Evolutionary conservation across 2,113 vertebrate species (phyloP).

Genomic region (Nibea coibor): DNA sequence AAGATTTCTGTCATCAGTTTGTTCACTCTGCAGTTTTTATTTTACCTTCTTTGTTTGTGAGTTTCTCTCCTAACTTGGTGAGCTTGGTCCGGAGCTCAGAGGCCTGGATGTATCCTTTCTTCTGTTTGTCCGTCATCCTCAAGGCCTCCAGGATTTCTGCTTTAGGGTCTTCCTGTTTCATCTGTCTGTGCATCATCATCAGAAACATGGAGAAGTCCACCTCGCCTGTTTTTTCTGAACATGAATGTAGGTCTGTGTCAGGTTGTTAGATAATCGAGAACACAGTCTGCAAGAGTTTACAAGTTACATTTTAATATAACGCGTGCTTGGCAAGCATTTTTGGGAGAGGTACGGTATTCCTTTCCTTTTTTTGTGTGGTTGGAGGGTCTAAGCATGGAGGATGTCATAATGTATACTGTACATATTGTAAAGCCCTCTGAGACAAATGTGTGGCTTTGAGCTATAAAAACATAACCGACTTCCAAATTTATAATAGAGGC

Average conservation of each 20-base stretch:
- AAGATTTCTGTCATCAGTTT: not conserved
- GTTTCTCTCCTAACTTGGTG: conserved; percentile 91
- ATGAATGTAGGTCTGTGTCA: not conserved
- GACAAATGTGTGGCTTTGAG: not conserved
- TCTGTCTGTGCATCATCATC: conserved; percentile 93
- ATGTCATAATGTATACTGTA: not conserved
- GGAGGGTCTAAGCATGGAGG: too few species aligned
- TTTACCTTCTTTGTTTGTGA: conserved; percentile 91
- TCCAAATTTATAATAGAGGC: not conserved
- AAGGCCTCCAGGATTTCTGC: conserved; percentile 91
- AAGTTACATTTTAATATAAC: not conserved
- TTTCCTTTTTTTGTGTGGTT: not conserved
- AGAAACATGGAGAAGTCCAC: conserved; percentile 98
- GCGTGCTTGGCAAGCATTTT: not conserved
- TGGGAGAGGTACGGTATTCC: too few species aligned
- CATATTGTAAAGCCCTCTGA: not conserved
- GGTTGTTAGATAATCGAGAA: not conserved
- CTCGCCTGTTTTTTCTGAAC: conserved; percentile 86
- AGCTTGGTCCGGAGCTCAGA: conserved; percentile 92
- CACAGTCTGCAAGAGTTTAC: not conserved
- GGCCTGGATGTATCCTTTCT: conserved; percentile 86
- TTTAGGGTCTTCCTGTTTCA: conserved; percentile 92
- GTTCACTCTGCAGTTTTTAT: too few species aligned
- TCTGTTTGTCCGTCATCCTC: conserved; percentile 92
- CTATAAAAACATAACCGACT: not conserved